Evolutionary conservation across 2,888 invertebrate genomes (phyloP), one percentile per base, ranked within the genome.

Genomic region (Apomyelois bistriatella): DNA sequence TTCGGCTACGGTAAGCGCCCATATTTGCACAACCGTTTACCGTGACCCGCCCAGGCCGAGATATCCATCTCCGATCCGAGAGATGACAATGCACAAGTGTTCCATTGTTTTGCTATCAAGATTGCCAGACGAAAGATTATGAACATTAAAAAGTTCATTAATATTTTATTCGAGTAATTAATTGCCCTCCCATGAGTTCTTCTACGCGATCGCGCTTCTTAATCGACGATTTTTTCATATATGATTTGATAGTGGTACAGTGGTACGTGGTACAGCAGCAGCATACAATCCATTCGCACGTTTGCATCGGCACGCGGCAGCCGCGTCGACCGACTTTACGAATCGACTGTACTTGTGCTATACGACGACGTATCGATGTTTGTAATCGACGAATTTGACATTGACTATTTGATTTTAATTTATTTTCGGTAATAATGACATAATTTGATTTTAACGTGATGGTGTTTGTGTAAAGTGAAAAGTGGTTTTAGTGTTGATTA

Each of bases 271-370:
- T 47, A 48, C 42, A 54, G 55, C 22, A 22, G 22, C 22, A 22
- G 49, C 55, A 56, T 50, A 55, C 65, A 69, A 79, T 78, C 85
- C 88, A 88, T 85, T 88, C 86, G 81, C 76, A 82, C 77, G 77
- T 74, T 73, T 72, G 85, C 82, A 75, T 69, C 74, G 72, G 74
- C 62, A 64, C 68, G 72, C 64, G 74, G 62, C 79, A 84, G 83
- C 67, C 75, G 84, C 69, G 73, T 78, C 63, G 56, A 62, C 61
- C 67, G 66, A 69, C 65, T 66, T 51, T 52, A 22, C 64, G 61
- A 70, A 62, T 58, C 62, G 60, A 64, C 58, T 62, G 53, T 63
- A 59, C 60, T 60, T 65, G 65, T 67, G 62, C 40, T 62, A 56
- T 51, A 54, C 60, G n/a, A 22, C 22, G 58, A 61, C 55, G 59